Percentiles rank a stretch among this genome's conserved stretches.
These are phyloP conservation scores for Thera britannica DNA, from an alignment of 2,888 invertebrate genomes.

Conservation along the genomic window DNA sequence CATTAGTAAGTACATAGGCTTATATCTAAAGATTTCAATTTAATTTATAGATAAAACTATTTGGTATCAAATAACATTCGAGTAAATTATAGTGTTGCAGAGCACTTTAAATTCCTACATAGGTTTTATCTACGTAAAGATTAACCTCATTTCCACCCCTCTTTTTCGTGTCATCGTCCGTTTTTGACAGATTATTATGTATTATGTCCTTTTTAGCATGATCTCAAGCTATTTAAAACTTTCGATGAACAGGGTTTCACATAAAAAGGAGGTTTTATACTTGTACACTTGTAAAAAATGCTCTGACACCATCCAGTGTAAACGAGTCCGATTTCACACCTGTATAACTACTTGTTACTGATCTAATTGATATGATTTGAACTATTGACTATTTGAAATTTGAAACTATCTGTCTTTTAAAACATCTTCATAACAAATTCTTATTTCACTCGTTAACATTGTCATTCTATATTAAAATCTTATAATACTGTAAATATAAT, in stretches of 20 bases:
- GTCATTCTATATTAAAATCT: constrained; percentile 38
- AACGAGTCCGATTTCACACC: constrained; percentile 18
- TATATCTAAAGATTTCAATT: constrained; percentile 23
- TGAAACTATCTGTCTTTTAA: constrained; percentile 66
- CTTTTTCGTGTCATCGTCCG: no score
- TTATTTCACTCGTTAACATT: constrained; percentile 32
- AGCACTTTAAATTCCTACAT: constrained; percentile 10
- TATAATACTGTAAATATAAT: constrained; percentile 48
- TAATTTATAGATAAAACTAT: constrained; percentile 13
- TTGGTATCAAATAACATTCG: constrained; percentile 6
- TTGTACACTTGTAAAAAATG: constrained; percentile 6
- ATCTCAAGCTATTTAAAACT: no score
- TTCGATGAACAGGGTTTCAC: no score
- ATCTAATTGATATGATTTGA: constrained; percentile 74
- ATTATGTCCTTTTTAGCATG: no score
- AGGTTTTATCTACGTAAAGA: neutral
- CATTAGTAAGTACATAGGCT: constrained; percentile 14
- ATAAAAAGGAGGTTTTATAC: no score
- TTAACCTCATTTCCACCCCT: no score
- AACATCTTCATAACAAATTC: constrained; percentile 44
- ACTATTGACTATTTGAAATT: constrained; percentile 72
- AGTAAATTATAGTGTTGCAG: constrained; percentile 12
- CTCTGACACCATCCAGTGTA: constrained; percentile 16
- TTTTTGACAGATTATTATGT: no score
- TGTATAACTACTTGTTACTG: constrained; percentile 42